Evolutionary conservation across 1,140 invertebrate genomes (phyloP), one percentile per base, ranked within the genome.

Genomic region (Ips typographus): DNA sequence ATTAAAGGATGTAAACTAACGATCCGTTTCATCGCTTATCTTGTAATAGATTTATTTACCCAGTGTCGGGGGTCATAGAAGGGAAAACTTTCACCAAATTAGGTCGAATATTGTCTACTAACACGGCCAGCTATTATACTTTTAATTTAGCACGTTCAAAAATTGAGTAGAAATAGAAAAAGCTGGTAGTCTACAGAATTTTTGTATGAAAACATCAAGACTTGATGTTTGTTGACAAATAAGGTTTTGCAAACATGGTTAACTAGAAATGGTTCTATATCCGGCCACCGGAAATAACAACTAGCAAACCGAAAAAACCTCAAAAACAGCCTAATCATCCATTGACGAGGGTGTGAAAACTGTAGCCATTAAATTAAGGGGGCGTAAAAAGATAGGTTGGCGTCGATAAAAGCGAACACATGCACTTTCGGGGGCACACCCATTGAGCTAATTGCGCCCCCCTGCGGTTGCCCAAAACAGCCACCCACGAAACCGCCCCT

Each of bases 21-120:
- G 77, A 78, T 78, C 75, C 77, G 69, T 76, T 78, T 78, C 77
- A 78, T 78, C 70, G 72, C 70, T 69, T 68, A 68, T 70, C 69
- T 65, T 70, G 42, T 41, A 53, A 42, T 38, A 44, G 37, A 47
- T n/a, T 40, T 37, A 58, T 44, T 4, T 37, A 4, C 52, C 40
- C 63, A 65, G 63, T 55, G 63, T 22, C 63, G 63, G 41, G 39
- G 38, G 39, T 2, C 39, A 38, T 41, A 42, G 38, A 36, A 49
- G n/a, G 42, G 59, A 49, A 49, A 49, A 22, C 22, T 22, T 22
- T 22, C 22, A 22, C 22, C 22, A 22, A 22, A 22, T 22, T 22
- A 22, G 22, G 22, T 22, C 22, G 22, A 22, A 22, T 22, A 22
- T 22, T 22, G 22, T 22, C 22, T 22, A 22, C 22, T 22, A 22